Base-by-base conservation (phyloP, 2,113 vertebrate species). In the Austrofundulus limnaeus region DNA sequence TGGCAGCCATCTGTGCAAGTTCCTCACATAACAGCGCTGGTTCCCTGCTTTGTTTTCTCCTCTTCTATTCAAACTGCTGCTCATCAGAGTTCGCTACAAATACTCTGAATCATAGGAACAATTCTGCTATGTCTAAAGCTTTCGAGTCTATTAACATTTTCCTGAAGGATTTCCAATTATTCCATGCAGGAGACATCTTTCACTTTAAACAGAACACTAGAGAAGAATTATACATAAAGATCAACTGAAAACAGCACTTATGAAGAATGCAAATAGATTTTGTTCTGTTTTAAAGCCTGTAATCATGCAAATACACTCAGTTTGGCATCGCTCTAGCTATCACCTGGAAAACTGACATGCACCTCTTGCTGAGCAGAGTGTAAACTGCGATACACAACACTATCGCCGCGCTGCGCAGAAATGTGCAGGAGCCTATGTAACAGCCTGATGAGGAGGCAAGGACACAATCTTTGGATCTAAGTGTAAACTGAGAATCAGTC, bases 21-120 rank as follows among this genome's bases (percentile, higher is more conserved):
- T 70, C 77, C 75, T 80, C 82, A 42, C 77, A 85, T 55, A 67
- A 80, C 61, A 50, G 62, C 52, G 63, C 74, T 39, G 12, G 56
- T 56, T 78, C 84, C 85, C 83, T 79, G 77, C 87, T 80, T 80
- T 41, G 78, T 65, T 85, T 78, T 85, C 85, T 77, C 78, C 79
- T 70, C 79, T 79, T 76, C 79, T 78, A 76, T 61, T 74, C 72
- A 61, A 49, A 81, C 86, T 79, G 85, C 78, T 83, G 81, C 78
- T 87, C 76, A 54, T 81, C 70, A 77, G 21, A 58, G 65, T 71
- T 57, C 21, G 37, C 12, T 41, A 37, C 54, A 66, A 71, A 78
- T 39, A 50, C 50, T 48, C 41, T 39, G 50, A 57, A 42, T 65
- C 46, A 56, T 15, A 39, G 34, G 16, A 57, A 25, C 46, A 31